These are phyloP conservation scores for Diadromus collaris DNA, from an alignment of 2,888 invertebrate genomes.

Conservation along the genomic window DNA sequence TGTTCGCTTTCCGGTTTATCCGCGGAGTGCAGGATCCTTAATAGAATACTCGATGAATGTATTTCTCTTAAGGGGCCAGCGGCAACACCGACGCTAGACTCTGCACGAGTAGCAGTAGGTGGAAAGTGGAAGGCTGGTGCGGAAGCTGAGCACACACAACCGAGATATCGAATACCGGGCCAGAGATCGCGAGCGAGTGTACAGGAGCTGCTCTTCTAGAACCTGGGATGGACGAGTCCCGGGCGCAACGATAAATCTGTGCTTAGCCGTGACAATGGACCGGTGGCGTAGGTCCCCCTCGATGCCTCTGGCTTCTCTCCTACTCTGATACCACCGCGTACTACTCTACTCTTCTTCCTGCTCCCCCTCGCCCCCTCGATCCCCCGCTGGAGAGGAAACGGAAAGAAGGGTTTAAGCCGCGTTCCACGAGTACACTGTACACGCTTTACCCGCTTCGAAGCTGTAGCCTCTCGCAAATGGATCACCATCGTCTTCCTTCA, in stretches of 20 bases:
- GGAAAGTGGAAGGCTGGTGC: slow-evolving; percentile 50
- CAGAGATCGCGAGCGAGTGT: slow-evolving; percentile 44
- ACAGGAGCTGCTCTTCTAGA: slow-evolving; percentile 51
- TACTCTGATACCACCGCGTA: slow-evolving; percentile 16
- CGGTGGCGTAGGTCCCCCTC: slow-evolving; percentile 49
- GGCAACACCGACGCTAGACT: slow-evolving; percentile 31
- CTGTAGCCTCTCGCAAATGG: slow-evolving; percentile 71
- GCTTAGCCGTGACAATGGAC: slow-evolving; percentile 76
- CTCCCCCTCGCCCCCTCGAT: slow-evolving; percentile 18
- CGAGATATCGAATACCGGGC: slow-evolving; percentile 57
- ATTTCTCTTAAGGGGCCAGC: slow-evolving; percentile 73
- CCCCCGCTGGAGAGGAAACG: slow-evolving; percentile 64
- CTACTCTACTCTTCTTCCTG: slow-evolving; percentile 48
- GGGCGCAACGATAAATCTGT: slow-evolving; percentile 76
- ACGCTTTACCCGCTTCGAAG: slow-evolving; percentile 54
- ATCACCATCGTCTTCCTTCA: slow-evolving; percentile 66
- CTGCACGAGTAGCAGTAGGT: slow-evolving; percentile 50
- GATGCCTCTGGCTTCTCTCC: slow-evolving; percentile 51
- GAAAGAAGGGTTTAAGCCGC: slow-evolving; percentile 76
- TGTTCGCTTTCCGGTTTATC: slow-evolving; percentile 69
- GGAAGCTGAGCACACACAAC: slow-evolving; percentile 40
- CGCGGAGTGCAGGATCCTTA: slow-evolving; percentile 74
- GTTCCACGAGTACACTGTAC: slow-evolving; percentile 68
- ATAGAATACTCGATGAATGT: slow-evolving; percentile 77
- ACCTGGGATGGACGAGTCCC: slow-evolving; percentile 66